These are phyloP conservation scores for Nyctibius bracteatus DNA, from an alignment of 2,113 vertebrate genomes.

Conservation along the genomic window DNA sequence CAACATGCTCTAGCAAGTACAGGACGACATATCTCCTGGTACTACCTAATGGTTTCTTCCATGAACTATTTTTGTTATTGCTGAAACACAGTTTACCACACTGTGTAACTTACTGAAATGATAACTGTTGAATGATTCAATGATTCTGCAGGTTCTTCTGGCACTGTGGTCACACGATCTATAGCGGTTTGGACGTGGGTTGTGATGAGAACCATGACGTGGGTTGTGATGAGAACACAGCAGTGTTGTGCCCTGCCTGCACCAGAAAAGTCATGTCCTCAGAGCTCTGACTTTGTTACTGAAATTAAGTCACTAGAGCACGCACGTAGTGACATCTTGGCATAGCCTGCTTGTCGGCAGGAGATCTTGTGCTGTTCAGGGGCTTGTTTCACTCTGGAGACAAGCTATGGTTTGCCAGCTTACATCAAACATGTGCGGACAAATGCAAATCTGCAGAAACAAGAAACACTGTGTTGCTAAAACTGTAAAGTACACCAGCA, in stretches of 20 bases:
- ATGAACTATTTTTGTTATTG: background rate
- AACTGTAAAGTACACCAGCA: conserved; percentile 27
- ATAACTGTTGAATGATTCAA: background rate
- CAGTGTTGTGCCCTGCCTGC: background rate
- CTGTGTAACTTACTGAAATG: background rate
- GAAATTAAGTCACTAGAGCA: background rate
- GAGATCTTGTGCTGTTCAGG: background rate
- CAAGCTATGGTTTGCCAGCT: background rate
- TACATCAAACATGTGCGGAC: background rate
- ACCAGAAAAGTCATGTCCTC: fast-evolving
- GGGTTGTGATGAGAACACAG: background rate
- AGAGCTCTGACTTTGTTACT: background rate
- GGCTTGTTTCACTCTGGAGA: background rate
- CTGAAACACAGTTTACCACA: background rate
- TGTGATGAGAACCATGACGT: background rate
- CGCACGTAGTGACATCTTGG: background rate
- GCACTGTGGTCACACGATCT: fast-evolving
- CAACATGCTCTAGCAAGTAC: background rate
- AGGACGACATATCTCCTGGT: background rate
- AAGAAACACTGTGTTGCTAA: background rate
- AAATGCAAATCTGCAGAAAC: conserved; percentile 30
- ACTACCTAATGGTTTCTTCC: background rate
- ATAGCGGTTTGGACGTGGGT: fast-evolving
- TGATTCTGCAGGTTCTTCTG: background rate
- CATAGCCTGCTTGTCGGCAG: background rate